These are phyloP conservation scores for Drosophila pruinosa DNA, from an alignment of 1,140 invertebrate species.

Conservation along the genomic window DNA sequence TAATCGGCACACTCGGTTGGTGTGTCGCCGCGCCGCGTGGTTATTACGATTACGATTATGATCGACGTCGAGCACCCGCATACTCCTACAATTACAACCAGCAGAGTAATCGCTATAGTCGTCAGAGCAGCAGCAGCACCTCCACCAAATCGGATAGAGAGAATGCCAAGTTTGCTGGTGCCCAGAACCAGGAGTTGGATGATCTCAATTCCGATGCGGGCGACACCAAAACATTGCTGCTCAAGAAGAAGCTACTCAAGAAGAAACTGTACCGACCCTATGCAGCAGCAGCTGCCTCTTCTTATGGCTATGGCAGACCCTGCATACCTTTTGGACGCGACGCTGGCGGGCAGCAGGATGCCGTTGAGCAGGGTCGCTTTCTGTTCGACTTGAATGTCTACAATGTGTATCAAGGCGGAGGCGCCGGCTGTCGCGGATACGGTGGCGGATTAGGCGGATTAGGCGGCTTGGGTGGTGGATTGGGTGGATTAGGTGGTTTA, in stretches of 20 bases:
- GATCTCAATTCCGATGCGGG: conserved; percentile 41
- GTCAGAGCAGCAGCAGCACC: conserved; percentile 36
- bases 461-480: conserved; percentile 21
- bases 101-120: conserved; percentile 36
- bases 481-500: conserved; percentile 33
- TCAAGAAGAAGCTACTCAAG: conserved; percentile 69
- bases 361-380: conserved; percentile 70
- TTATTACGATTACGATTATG: conserved; percentile 35
- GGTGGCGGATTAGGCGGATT: conserved; percentile 35
- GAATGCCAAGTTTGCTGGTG: conserved; percentile 76
- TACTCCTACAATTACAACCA: conserved; percentile 9
- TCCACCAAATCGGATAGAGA: conserved; percentile 66
- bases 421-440: conserved; percentile 41
- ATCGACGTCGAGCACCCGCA: conserved; percentile 9
- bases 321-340: conserved; percentile 69
- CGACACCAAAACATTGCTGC: conserved; percentile 50
- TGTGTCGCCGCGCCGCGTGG: conserved; percentile 45
- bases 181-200: conserved; percentile 68
- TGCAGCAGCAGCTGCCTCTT: conserved; percentile 21
- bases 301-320: conserved; percentile 40
- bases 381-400: conserved; percentile 77
- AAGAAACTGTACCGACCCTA: conserved; percentile 47
- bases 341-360: conserved; percentile 51
- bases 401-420: conserved; percentile 56
- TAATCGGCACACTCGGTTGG: conserved; percentile 43